Conservation (phyloP, 2,888 invertebrate species). For the Nephrotoma appendiculata region DNA sequence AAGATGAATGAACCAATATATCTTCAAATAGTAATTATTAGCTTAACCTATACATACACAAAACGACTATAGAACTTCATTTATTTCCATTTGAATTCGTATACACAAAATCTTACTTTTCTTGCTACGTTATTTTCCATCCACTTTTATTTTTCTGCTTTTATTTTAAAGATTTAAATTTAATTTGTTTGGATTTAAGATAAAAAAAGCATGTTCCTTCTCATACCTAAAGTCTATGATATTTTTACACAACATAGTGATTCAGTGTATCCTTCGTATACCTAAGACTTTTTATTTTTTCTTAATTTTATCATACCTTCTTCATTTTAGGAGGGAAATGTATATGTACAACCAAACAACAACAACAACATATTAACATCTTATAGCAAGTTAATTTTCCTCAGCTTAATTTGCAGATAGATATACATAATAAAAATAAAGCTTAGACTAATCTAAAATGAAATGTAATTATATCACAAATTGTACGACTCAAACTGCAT, state of each 20-base stretch:
- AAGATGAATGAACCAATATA: background rate
- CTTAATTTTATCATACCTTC: background rate
- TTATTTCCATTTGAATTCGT: background rate
- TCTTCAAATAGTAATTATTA: background rate
- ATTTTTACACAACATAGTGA: conserved; percentile 6
- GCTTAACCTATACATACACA: background rate
- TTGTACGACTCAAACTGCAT: background rate
- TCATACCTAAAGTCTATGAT: background rate
- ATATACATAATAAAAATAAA: background rate
- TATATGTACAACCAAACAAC: background rate
- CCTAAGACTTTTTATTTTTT: background rate
- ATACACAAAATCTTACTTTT: background rate
- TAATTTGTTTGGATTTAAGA: conserved; percentile 5
- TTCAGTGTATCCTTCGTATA: conserved; percentile 1
- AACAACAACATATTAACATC: background rate
- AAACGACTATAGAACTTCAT: background rate
- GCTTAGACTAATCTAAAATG: background rate
- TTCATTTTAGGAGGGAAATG: background rate
- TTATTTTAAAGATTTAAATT: conserved; percentile 4
- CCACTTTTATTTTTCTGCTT: background rate
- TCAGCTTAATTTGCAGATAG: background rate
- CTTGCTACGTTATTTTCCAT: background rate
- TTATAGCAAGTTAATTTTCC: background rate
- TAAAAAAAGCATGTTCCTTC: background rate
- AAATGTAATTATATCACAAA: background rate